A percentile compares a stretch with the other conserved stretches of the same genome.
Evolutionary conservation across 2,888 invertebrate genomes (phyloP).

Genomic region (Andrena haemorrhoa): DNA sequence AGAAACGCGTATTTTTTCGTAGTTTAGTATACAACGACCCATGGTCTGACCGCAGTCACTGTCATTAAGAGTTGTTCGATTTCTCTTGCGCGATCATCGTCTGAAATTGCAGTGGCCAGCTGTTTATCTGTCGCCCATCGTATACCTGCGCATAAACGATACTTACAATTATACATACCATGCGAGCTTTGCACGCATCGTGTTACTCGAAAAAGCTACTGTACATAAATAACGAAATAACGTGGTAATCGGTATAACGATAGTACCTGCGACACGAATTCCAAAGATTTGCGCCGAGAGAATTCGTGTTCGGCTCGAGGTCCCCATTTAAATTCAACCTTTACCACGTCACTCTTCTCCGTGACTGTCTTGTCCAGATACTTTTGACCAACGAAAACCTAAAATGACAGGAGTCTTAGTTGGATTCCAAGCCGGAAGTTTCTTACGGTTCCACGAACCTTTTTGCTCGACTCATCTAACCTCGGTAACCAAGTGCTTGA

Average conservation of each 20-base stretch:
- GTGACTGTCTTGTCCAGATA: slow-evolving; percentile 73
- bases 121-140: slow-evolving; percentile 60
- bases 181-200: not conserved
- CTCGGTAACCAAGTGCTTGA: slow-evolving; percentile 70
- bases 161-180: not conserved
- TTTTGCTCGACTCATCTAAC: slow-evolving; percentile 61
- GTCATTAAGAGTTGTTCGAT: not conserved
- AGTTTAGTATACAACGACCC: not conserved
- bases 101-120: slow-evolving; percentile 74
- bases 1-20: not conserved
- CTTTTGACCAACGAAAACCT: slow-evolving; percentile 83
- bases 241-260: not conserved
- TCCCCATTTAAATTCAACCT: slow-evolving; percentile 86
- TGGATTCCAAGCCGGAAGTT: not conserved
- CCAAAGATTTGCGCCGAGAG: slow-evolving; percentile 85
- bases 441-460: no score
- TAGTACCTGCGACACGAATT: slow-evolving; percentile 86
- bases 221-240: not conserved
- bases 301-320: slow-evolving; percentile 86
- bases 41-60: not conserved
- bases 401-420: slow-evolving; percentile 30
- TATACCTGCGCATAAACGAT: slow-evolving; percentile 72
- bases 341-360: slow-evolving; percentile 84
- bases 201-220: not conserved
- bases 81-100: slow-evolving; percentile 7